Percentiles rank a stretch among this genome's conserved stretches.
Evolutionary conservation across 2,797 vertebrate genomes (phyloP).

Genomic region (Manis pentadactyla): DNA sequence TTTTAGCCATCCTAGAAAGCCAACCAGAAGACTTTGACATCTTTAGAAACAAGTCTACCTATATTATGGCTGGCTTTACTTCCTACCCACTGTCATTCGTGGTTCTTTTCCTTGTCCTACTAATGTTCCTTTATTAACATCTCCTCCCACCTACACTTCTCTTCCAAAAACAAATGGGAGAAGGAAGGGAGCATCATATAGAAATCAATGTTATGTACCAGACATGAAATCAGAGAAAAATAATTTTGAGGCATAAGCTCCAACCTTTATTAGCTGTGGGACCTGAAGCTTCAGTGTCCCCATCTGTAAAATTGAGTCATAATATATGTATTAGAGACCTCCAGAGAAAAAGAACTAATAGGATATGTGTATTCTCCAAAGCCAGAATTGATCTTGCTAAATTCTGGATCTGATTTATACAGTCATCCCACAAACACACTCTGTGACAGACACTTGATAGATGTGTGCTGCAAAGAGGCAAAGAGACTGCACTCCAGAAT

Average conservation of each 20-base stretch:
- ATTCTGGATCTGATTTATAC: conserved; percentile 27
- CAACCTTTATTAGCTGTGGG: neutral
- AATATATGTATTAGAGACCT: neutral
- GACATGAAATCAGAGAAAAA: neutral
- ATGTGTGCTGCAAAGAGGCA: neutral
- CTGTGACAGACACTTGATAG: neutral
- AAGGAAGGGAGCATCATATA: neutral
- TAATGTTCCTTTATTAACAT: neutral
- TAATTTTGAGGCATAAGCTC: neutral
- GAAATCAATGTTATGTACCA: neutral
- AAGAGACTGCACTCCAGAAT: neutral
- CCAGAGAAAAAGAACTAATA: conserved; percentile 2
- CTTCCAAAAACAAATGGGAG: neutral
- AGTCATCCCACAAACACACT: neutral
- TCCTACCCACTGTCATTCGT: neutral
- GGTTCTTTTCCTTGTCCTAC: neutral
- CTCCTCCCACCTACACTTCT: neutral
- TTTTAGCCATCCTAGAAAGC: neutral
- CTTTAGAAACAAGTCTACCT: neutral
- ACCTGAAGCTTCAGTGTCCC: neutral
- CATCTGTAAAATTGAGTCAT: neutral
- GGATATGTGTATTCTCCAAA: neutral
- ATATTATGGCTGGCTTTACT: neutral
- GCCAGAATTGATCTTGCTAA: neutral
- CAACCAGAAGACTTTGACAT: neutral